These are phyloP conservation scores for Stratiomys singularior DNA, from an alignment of 2,888 invertebrate species.

Conservation along the genomic window DNA sequence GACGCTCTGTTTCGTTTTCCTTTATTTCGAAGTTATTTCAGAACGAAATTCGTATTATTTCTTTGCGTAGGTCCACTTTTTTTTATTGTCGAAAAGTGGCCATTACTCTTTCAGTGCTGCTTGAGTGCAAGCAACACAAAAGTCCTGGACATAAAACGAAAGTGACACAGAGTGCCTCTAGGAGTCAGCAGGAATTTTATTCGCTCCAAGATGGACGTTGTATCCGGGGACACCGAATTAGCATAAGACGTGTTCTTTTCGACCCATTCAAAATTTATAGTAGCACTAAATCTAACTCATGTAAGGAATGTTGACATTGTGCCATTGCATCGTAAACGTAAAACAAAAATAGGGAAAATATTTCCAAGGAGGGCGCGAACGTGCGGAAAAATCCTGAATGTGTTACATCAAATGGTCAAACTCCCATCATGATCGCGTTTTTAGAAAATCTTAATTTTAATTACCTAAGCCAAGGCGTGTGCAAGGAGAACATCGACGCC, in stretches of 20 bases:
- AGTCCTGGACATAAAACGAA: slow-evolving; percentile 32
- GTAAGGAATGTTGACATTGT: no score
- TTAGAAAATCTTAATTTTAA: no score
- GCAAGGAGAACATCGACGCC: neutral
- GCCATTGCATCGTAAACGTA: no score
- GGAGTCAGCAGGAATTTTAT: slow-evolving; percentile 40
- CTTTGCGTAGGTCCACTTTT: slow-evolving; percentile 42
- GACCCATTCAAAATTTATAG: neutral
- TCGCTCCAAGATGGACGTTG: neutral
- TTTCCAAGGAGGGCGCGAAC: no score
- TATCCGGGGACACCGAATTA: neutral
- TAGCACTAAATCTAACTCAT: no score
- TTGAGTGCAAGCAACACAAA: slow-evolving; percentile 31
- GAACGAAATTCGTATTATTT: slow-evolving; percentile 33
- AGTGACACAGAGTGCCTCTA: neutral
- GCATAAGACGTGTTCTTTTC: slow-evolving; percentile 7
- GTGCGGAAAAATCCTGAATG: no score
- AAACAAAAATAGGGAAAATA: no score
- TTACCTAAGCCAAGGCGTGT: no score
- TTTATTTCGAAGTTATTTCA: slow-evolving; percentile 37
- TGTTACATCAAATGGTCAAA: no score
- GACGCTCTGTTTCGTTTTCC: slow-evolving; percentile 6
- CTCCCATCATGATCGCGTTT: no score
- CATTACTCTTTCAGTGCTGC: slow-evolving; percentile 32
- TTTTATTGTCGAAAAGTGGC: slow-evolving; percentile 46